A percentile compares a stretch with the other conserved stretches of the same genome.
Conservation (phyloP, 2,797 vertebrate genomes). For the Holocentrus rufus region DNA sequence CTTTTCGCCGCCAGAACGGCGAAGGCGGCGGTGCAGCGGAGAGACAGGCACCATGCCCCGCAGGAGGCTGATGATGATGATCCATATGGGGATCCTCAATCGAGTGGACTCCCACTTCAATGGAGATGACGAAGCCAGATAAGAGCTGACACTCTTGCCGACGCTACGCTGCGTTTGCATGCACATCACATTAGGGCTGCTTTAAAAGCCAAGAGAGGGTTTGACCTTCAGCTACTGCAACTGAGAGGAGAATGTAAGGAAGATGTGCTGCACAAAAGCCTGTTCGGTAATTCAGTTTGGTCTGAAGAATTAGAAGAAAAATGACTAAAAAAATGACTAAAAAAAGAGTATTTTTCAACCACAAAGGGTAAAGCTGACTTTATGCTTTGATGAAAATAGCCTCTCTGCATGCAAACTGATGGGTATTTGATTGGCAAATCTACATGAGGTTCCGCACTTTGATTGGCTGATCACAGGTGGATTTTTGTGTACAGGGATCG, state of each 20-base stretch:
- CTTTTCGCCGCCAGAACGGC: conserved; percentile 41
- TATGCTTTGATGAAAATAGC: too few relatives aligned
- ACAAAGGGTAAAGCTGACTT: too few relatives aligned
- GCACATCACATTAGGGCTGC: conserved; percentile 57
- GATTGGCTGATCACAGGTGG: too few relatives aligned
- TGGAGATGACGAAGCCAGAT: conserved; percentile 58
- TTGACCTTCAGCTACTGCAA: conserved; percentile 65
- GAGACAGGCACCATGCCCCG: conserved; percentile 59
- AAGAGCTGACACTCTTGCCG: conserved; percentile 64
- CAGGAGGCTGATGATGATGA: conserved; percentile 64
- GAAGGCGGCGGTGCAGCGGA: conserved; percentile 47
- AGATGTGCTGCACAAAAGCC: conserved; percentile 20
- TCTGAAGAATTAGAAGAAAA: too few relatives aligned
- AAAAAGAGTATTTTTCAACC: too few relatives aligned
- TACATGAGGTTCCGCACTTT: too few relatives aligned
- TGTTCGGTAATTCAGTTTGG: conserved; percentile 23
- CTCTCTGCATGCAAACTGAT: too few relatives aligned
- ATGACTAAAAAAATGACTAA: too few relatives aligned
- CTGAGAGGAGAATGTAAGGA: conserved; percentile 11
- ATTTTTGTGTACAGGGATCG: too few relatives aligned
- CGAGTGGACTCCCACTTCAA: conserved; percentile 56
- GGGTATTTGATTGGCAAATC: too few relatives aligned
- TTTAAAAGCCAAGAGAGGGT: conserved; percentile 49
- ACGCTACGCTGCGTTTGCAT: conserved; percentile 56
- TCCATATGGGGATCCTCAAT: conserved; percentile 70